Percentiles rank a stretch among this genome's conserved stretches.
These are phyloP conservation scores for Dynastes grantii DNA, from an alignment of 2,888 invertebrate species.

Conservation along the genomic window DNA sequence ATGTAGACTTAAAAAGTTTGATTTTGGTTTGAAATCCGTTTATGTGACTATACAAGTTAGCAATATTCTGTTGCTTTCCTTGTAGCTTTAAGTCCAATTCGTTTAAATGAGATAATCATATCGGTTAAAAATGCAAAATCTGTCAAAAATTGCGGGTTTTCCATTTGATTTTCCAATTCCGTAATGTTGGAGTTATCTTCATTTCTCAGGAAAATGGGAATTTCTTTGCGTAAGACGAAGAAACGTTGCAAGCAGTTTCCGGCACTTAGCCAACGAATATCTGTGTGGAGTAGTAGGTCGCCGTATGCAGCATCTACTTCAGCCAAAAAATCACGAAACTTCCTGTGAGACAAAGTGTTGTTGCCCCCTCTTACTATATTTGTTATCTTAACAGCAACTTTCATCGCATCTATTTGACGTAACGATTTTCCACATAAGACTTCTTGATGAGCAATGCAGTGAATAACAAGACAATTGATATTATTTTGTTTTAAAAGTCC, in stretches of 20 bases:
- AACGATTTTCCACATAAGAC: no score
- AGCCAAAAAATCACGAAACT: no score
- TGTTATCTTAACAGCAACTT: no score
- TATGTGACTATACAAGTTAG: conserved; percentile 41
- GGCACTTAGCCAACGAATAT: neutral
- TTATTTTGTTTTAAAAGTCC: no score
- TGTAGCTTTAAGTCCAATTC: conserved; percentile 52
- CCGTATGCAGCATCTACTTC: no score
- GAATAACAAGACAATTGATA: no score
- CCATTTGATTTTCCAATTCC: conserved; percentile 54
- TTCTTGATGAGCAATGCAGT: no score
- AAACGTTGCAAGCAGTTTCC: no score
- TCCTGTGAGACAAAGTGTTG: no score
- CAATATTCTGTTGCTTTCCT: conserved; percentile 49
- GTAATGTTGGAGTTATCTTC: conserved; percentile 50
- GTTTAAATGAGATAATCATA: conserved; percentile 53
- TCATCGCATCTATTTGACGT: no score
- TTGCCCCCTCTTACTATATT: no score
- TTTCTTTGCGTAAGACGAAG: conserved; percentile 36
- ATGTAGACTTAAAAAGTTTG: conserved; percentile 47
- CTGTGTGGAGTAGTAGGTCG: no score
- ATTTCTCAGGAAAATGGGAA: conserved; percentile 53
- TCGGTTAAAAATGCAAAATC: conserved; percentile 49
- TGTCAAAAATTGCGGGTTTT: conserved; percentile 52
- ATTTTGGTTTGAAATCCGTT: neutral